phyloP scores from a whole-genome alignment of 2,888 invertebrate genomes.

The Mellilla xanthometata region DNA sequence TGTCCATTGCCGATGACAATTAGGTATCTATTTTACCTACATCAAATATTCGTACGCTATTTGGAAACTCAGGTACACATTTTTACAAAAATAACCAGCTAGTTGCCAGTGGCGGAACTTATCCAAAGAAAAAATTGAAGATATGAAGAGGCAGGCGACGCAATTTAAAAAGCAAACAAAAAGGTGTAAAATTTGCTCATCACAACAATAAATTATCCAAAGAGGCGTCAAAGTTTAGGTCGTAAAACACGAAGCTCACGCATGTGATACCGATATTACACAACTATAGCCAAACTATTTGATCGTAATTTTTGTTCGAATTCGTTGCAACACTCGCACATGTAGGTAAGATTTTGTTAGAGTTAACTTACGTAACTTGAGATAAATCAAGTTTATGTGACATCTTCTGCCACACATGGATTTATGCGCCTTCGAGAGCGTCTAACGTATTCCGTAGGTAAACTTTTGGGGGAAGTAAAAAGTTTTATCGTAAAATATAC shows the following conservation, averaged over 20 bases:
- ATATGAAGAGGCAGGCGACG: too few relatives aligned
- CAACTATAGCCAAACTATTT: constrained; percentile 8
- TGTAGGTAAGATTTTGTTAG: constrained; percentile 59
- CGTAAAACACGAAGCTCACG: too few relatives aligned
- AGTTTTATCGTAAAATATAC: constrained; percentile 41
- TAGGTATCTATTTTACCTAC: too few relatives aligned
- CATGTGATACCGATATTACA: background rate
- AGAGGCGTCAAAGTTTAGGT: background rate
- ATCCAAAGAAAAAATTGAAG: background rate
- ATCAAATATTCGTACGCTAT: too few relatives aligned
- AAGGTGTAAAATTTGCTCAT: too few relatives aligned
- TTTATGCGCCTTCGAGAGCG: constrained; percentile 67
- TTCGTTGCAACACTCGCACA: constrained; percentile 45
- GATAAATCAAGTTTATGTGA: constrained; percentile 81
- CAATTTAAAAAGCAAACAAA: too few relatives aligned
- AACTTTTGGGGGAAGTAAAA: constrained; percentile 40
- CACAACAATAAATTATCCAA: background rate
- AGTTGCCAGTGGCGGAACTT: too few relatives aligned
- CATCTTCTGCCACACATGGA: constrained; percentile 67
- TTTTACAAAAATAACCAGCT: too few relatives aligned
- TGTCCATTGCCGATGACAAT: constrained; percentile 16
- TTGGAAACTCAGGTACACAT: too few relatives aligned
- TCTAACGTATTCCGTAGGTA: constrained; percentile 59
- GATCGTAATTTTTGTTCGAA: constrained; percentile 26
- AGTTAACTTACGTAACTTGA: constrained; percentile 68